Conservation (phyloP, 1,140 invertebrate species). For the Delia radicum region DNA sequence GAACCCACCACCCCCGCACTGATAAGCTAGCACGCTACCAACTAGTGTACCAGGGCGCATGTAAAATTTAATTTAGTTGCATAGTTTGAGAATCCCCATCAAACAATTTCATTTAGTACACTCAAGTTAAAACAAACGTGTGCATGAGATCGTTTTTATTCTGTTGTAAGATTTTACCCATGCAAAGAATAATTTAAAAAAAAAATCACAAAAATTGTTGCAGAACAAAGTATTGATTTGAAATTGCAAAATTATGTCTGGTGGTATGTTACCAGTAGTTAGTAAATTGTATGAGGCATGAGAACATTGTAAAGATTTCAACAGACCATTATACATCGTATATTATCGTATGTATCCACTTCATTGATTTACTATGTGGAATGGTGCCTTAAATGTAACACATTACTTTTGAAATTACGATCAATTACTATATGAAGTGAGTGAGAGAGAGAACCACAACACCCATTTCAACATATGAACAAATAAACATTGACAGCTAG, state of each 20-base stretch:
- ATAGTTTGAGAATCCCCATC: too few relatives aligned
- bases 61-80: too few relatives aligned
- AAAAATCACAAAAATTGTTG: not conserved
- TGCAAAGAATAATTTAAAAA: not conserved
- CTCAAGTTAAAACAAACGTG: too few relatives aligned
- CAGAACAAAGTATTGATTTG: not conserved
- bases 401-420: not conserved
- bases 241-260: not conserved
- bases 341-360: too few relatives aligned
- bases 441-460: not conserved
- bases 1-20: too few relatives aligned
- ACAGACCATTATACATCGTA: not conserved
- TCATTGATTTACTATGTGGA: not conserved
- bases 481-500: slow-evolving; percentile 23
- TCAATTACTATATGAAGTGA: not conserved
- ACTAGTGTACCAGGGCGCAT: too few relatives aligned
- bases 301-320: not conserved
- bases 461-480: slow-evolving; percentile 2
- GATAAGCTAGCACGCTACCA: too few relatives aligned
- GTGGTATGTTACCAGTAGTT: not conserved
- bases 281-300: not conserved
- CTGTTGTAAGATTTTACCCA: not conserved
- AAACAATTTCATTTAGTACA: too few relatives aligned
- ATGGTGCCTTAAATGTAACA: not conserved
- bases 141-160: slow-evolving; percentile 10